phyloP scores from a whole-genome alignment of 2,797 vertebrate species.

The Lepidocolaptes lacrymiger region DNA sequence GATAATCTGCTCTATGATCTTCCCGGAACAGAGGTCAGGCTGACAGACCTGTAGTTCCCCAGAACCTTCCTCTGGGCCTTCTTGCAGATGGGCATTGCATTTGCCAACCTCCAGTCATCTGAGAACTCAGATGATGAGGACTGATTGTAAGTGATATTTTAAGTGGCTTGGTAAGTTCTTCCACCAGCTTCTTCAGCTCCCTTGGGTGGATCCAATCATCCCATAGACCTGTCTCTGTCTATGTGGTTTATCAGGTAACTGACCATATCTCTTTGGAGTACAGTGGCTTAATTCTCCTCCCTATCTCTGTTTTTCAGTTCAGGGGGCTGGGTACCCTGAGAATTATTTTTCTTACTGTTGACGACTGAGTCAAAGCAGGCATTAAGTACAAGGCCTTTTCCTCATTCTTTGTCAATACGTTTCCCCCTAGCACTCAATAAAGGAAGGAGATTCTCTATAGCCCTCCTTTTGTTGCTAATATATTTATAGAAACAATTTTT shows the following conservation, averaged over 20 bases:
- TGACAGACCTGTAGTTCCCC: neutral
- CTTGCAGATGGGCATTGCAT: neutral
- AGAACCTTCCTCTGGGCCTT: neutral
- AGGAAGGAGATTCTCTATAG: neutral
- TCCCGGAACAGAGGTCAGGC: neutral
- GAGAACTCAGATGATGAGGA: neutral
- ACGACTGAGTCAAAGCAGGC: neutral
- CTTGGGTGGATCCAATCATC: neutral
- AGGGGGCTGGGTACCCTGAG: neutral
- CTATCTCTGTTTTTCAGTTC: neutral
- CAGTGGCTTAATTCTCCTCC: neutral
- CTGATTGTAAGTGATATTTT: neutral
- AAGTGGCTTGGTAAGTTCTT: neutral
- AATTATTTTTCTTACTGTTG: neutral
- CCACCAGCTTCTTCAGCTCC: neutral
- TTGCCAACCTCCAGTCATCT: neutral
- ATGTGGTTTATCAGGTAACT: neutral
- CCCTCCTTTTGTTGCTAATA: fast-evolving
- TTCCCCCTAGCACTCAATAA: neutral
- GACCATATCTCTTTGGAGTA: neutral
- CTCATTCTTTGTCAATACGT: neutral
- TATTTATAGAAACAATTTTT: neutral
- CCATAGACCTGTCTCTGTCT: neutral
- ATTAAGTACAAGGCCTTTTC: neutral
- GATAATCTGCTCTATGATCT: neutral